phyloP scores from a whole-genome alignment of 2,113 vertebrate genomes.

The Phrynosoma platyrhinos region DNA sequence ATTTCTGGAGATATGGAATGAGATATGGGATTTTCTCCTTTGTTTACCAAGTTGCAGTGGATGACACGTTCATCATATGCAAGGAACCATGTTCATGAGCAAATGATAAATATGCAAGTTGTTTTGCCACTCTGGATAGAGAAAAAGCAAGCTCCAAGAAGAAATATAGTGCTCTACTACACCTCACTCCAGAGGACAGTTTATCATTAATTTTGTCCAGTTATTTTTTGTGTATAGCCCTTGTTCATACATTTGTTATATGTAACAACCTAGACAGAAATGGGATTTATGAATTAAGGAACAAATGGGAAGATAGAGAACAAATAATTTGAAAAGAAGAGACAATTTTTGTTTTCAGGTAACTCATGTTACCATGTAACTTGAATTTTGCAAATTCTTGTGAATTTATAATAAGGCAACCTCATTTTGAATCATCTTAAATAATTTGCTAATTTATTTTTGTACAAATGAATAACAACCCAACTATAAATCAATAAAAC shows the following conservation, averaged over 20 bases:
- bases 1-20: slow-evolving; percentile 15
- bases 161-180: not conserved
- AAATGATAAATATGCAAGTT: not conserved
- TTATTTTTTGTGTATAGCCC: not conserved
- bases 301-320: not conserved
- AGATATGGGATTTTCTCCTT: slow-evolving; percentile 2
- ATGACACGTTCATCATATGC: not conserved
- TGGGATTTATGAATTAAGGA: not conserved
- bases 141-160: not conserved
- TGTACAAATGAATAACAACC: not conserved
- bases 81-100: not conserved
- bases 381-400: not conserved
- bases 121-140: not conserved
- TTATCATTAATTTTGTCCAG: not conserved
- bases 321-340: not conserved
- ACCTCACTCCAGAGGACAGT: not conserved
- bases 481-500: not conserved
- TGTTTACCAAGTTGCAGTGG: not conserved
- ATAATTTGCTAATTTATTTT: not conserved
- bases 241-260: not conserved
- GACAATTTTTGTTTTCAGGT: not conserved
- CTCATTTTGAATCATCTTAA: not conserved
- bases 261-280: not conserved
- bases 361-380: not conserved
- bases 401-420: not conserved